A percentile compares a stretch with the other conserved stretches of the same genome.
Conservation (phyloP, 2,113 vertebrate species). For the Albula glossodonta region DNA sequence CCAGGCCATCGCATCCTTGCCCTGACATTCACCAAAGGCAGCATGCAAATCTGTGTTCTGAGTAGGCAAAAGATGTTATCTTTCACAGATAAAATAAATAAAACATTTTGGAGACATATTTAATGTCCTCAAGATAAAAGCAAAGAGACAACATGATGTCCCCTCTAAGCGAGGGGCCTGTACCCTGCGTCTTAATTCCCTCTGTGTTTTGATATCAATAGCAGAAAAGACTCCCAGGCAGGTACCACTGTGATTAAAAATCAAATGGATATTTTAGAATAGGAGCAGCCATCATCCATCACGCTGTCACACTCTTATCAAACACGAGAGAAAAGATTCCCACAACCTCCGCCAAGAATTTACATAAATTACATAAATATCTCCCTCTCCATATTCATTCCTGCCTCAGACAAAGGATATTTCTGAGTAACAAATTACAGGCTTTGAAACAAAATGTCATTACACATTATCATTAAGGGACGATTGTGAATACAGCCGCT, state of each 20-base stretch:
- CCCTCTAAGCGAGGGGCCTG: not conserved
- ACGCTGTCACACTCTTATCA: conserved; percentile 12
- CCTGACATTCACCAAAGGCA: not conserved
- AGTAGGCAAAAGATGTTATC: not conserved
- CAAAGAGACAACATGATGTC: not conserved
- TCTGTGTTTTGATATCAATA: not conserved
- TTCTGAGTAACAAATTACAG: conserved; percentile 14
- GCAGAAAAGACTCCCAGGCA: not conserved
- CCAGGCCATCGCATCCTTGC: not conserved
- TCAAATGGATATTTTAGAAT: conserved; percentile 10
- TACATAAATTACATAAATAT: conserved; percentile 9
- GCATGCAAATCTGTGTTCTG: not conserved
- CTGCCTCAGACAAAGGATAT: conserved; percentile 4
- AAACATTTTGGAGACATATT: not conserved
- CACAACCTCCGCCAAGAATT: not conserved
- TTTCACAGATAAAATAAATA: not conserved
- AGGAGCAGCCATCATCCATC: conserved; percentile 12
- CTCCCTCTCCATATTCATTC: not conserved
- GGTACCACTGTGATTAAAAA: conserved; percentile 1
- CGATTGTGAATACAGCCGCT: conserved; percentile 1
- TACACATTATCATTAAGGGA: not conserved
- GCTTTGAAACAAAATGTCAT: conserved; percentile 19
- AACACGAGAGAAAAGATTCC: not conserved
- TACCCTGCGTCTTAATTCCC: not conserved
- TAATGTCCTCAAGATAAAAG: not conserved